phyloP scores from a whole-genome alignment of 2,888 invertebrate species.

The Microchrysa polita region DNA sequence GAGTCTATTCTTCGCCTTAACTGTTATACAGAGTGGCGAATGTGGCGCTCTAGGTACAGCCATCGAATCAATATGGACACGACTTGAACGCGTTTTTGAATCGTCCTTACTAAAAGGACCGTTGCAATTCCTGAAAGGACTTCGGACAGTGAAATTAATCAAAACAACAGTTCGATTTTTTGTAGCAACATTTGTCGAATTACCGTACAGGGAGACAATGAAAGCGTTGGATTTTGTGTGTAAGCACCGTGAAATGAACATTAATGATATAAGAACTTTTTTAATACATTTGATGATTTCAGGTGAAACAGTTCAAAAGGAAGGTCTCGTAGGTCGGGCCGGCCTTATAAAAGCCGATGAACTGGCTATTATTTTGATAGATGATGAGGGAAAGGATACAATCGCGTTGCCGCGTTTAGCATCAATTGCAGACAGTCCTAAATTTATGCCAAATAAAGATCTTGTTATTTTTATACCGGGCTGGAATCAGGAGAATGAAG shows the following conservation, averaged over 20 bases:
- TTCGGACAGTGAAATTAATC: neutral
- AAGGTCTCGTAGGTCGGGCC: slow-evolving; percentile 10
- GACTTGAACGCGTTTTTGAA: slow-evolving; percentile 27
- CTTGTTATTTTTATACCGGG: slow-evolving; percentile 45
- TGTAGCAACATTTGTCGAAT: slow-evolving; percentile 6
- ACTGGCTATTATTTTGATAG: neutral
- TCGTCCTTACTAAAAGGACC: neutral
- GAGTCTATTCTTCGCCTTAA: slow-evolving; percentile 27
- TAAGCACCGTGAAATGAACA: neutral
- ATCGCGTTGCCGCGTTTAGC: neutral
- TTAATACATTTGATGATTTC: neutral
- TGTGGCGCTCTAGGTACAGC: slow-evolving; percentile 2
- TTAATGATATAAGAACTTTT: neutral
- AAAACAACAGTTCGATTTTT: slow-evolving; percentile 11
- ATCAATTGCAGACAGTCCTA: slow-evolving; percentile 6
- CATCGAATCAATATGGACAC: slow-evolving; percentile 22
- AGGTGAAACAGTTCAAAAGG: slow-evolving; percentile 25
- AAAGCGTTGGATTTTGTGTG: slow-evolving; percentile 37
- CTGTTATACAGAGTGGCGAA: neutral
- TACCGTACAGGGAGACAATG: slow-evolving; percentile 9
- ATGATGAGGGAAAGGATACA: slow-evolving; percentile 18
- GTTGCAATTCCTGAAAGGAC: slow-evolving; percentile 3
- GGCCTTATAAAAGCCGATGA: slow-evolving; percentile 15
- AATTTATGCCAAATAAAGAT: neutral
- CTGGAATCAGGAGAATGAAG: slow-evolving; percentile 21